These are phyloP conservation scores for Cryptoblepharus egeriae DNA, from an alignment of 2,797 vertebrate genomes.

Conservation along the genomic window DNA sequence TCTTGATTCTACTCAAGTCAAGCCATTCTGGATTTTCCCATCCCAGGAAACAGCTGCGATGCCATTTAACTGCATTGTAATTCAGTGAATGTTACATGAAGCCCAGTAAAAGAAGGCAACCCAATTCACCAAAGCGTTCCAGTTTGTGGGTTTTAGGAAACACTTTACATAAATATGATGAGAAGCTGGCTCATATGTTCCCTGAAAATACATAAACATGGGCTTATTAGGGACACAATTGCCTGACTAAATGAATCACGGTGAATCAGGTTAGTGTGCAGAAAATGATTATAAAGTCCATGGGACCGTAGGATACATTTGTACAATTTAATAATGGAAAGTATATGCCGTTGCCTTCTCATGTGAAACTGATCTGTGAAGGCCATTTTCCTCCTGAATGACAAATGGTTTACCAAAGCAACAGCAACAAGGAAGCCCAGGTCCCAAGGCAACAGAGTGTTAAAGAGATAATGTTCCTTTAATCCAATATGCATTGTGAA, in stretches of 20 bases:
- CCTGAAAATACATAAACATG: constrained; percentile 48
- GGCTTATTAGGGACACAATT: constrained; percentile 51
- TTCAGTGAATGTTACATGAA: constrained; percentile 26
- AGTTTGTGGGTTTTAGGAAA: not conserved
- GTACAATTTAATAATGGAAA: constrained; percentile 41
- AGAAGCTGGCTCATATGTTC: constrained; percentile 44
- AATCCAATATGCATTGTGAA: not conserved
- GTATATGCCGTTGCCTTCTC: constrained; percentile 21
- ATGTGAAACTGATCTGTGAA: constrained; percentile 35
- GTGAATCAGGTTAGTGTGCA: constrained; percentile 34
- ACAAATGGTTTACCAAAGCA: constrained; percentile 21
- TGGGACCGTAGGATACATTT: constrained; percentile 39
- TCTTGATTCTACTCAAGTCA: too few species aligned
- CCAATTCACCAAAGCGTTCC: constrained; percentile 22
- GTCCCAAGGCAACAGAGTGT: not conserved
- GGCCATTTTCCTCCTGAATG: constrained; percentile 24
- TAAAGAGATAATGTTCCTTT: constrained; percentile 1
- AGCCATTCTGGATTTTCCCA: too few species aligned
- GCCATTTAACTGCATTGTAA: not conserved
- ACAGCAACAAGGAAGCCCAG: not conserved
- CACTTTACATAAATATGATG: constrained; percentile 48
- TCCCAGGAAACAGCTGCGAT: not conserved
- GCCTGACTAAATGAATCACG: constrained; percentile 46
- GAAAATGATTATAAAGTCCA: constrained; percentile 43
- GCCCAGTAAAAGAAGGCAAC: not conserved